phyloP scores from a whole-genome alignment of 2,113 vertebrate species.

The Archilochus colubris region DNA sequence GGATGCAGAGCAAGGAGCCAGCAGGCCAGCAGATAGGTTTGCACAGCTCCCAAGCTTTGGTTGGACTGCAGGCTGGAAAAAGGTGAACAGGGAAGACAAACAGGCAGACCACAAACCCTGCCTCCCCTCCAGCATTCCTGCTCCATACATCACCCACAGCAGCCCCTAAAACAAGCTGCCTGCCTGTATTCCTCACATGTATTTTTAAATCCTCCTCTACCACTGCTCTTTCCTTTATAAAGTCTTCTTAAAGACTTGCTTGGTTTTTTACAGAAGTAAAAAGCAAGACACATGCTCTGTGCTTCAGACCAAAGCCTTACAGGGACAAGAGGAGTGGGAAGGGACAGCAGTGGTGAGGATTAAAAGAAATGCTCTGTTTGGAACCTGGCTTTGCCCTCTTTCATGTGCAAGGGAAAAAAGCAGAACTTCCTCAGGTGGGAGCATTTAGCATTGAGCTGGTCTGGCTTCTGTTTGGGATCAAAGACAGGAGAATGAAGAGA shows the following conservation, averaged over 20 bases:
- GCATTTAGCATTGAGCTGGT: background rate
- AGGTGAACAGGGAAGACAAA: background rate
- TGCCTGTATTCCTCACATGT: background rate
- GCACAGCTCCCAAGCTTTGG: background rate
- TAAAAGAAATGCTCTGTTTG: background rate
- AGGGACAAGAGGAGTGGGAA: background rate
- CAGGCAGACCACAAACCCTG: rapidly evolving
- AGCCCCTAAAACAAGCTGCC: background rate
- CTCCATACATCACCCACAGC: background rate
- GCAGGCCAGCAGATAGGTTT: background rate
- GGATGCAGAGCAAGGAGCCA: background rate
- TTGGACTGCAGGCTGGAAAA: background rate
- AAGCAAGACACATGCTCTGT: background rate
- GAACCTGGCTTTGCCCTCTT: background rate
- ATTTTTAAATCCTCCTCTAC: background rate
- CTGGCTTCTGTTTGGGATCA: background rate
- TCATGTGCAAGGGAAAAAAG: background rate
- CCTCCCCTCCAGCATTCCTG: background rate
- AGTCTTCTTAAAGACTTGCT: background rate
- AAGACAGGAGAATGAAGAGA: background rate
- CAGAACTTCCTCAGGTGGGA: background rate
- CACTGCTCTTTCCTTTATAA: background rate
- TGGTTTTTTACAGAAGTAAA: background rate
- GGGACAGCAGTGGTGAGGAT: background rate
- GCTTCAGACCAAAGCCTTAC: background rate